Evolutionary conservation across 2,888 invertebrate species (phyloP).

Genomic region (Lasiommata megera): DNA sequence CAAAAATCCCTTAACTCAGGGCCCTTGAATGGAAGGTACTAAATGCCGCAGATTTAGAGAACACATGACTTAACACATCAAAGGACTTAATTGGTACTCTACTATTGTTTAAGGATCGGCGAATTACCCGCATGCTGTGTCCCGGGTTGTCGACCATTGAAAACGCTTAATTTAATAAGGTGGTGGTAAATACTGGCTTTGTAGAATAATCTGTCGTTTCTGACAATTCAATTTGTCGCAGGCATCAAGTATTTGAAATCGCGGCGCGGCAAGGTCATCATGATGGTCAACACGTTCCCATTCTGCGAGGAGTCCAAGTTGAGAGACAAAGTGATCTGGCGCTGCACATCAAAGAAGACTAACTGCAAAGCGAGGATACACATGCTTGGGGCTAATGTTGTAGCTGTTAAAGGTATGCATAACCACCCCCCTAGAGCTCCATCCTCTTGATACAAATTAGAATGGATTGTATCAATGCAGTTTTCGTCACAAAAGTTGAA

Average conservation of each 20-base stretch:
- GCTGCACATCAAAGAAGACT: constrained; percentile 78
- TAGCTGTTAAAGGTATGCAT: constrained; percentile 77
- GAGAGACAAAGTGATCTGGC: constrained; percentile 77
- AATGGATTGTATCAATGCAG: no score
- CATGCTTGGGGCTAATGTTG: constrained; percentile 72
- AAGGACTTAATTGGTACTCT: no score
- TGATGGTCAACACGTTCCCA: constrained; percentile 80
- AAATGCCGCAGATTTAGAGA: no score
- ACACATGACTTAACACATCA: no score
- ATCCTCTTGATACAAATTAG: constrained; percentile 42
- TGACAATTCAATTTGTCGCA: constrained; percentile 61
- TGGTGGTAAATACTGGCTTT: constrained; percentile 1
- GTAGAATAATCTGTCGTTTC: constrained; percentile 30
- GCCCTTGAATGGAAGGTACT: no score
- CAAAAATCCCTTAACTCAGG: not conserved
- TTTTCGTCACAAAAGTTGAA: no score
- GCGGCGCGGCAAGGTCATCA: constrained; percentile 75
- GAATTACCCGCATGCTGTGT: no score
- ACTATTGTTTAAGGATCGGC: no score
- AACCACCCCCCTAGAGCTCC: constrained; percentile 72
- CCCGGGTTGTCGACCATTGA: no score
- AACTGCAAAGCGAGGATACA: constrained; percentile 78
- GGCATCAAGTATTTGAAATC: constrained; percentile 78
- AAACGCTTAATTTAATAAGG: not conserved
- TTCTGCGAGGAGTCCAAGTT: constrained; percentile 79